Conservation (phyloP, 1,140 invertebrate species). For the Rhysida immarginata region DNA sequence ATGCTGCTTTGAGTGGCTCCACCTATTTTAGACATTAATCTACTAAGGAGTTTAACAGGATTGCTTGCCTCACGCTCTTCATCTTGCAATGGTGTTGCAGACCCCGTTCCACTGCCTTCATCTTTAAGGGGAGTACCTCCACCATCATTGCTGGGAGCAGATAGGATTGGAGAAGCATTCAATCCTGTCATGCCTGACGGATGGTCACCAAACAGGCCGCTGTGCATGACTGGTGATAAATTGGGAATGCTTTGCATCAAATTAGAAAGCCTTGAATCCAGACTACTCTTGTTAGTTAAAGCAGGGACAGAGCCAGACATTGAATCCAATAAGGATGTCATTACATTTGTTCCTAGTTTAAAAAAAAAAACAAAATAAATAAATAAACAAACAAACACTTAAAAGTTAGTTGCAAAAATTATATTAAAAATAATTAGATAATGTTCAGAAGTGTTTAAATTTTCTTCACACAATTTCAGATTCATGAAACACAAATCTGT, state of each 20-base stretch:
- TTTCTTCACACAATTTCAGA: too few species aligned
- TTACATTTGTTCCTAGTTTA: constrained; percentile 9
- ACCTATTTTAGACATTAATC: neutral
- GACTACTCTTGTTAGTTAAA: constrained; percentile 13
- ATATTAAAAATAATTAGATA: too few species aligned
- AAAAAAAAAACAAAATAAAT: neutral
- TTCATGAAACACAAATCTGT: too few species aligned
- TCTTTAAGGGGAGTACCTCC: constrained; percentile 15
- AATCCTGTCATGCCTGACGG: neutral
- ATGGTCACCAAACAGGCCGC: constrained; percentile 6
- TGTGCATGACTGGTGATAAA: constrained; percentile 8
- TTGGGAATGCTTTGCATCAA: constrained; percentile 18
- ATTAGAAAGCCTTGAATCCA: constrained; percentile 18
- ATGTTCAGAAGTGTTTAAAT: too few species aligned
- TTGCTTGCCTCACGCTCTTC: constrained; percentile 11
- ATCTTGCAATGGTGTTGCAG: constrained; percentile 18
- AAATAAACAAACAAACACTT: neutral
- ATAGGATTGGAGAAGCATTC: neutral
- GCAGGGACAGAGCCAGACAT: constrained; percentile 2
- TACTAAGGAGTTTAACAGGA: neutral
- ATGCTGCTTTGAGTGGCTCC: too few species aligned
- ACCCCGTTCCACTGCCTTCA: constrained; percentile 15
- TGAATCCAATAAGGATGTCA: constrained; percentile 11
- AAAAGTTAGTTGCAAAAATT: too few species aligned
- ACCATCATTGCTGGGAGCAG: constrained; percentile 1